Evolutionary conservation across 2,797 vertebrate species (phyloP).

Genomic region (Heteromormyrus szaboi): DNA sequence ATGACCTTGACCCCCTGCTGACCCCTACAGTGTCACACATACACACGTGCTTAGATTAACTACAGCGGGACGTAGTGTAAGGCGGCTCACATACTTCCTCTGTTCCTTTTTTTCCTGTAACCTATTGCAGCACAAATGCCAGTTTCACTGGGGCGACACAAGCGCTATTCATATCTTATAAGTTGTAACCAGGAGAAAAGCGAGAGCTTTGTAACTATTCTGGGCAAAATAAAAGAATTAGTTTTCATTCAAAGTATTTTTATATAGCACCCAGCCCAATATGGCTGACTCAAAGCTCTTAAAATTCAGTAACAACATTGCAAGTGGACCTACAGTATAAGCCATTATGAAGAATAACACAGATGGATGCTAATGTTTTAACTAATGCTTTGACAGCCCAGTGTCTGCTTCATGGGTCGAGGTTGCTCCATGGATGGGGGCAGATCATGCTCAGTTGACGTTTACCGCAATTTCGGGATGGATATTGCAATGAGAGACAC

Average conservation of each 20-base stretch:
- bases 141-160: not conserved
- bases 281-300: not conserved
- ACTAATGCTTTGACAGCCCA: not conserved
- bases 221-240: not conserved
- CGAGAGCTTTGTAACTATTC: too few species aligned
- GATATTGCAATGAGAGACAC: not conserved
- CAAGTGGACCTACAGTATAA: not conserved
- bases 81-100: not conserved
- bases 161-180: not conserved
- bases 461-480: not conserved
- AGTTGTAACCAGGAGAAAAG: not conserved
- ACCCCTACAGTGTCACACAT: not conserved
- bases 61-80: not conserved
- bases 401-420: not conserved
- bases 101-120: not conserved
- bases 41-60: not conserved
- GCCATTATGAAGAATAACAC: not conserved
- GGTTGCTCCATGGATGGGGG: not conserved
- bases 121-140: not conserved
- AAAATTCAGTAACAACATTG: not conserved
- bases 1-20: constrained; percentile 33
- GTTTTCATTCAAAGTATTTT: not conserved
- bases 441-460: not conserved
- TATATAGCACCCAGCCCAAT: not conserved
- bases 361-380: not conserved